These are phyloP conservation scores for Actenoides hombroni DNA, from an alignment of 2,113 vertebrate genomes.

Conservation along the genomic window DNA sequence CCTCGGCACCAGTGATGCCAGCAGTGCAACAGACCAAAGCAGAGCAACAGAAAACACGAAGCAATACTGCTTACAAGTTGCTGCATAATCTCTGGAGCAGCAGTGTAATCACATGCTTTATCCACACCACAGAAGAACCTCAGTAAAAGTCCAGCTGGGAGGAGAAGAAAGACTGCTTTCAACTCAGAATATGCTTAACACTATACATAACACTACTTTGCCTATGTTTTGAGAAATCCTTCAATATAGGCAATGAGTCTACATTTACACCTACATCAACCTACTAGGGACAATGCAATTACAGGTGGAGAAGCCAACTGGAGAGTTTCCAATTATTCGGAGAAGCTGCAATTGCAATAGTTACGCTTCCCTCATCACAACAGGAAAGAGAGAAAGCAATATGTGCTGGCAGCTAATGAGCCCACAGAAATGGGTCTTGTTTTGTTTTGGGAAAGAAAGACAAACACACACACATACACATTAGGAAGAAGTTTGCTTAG, in stretches of 20 bases:
- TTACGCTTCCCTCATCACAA: not conserved
- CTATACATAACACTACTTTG: not conserved
- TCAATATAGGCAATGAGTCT: not conserved
- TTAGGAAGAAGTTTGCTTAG: not conserved
- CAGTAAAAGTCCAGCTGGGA: not conserved
- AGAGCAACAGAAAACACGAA: not conserved
- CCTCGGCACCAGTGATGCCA: rapidly evolving
- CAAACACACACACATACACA: not conserved
- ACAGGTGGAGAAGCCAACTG: not conserved
- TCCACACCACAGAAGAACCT: not conserved
- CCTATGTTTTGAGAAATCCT: conserved; percentile 1
- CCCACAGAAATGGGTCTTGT: not conserved
- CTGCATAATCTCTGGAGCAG: not conserved
- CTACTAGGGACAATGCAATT: not conserved
- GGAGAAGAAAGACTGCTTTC: not conserved
- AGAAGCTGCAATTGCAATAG: not conserved
- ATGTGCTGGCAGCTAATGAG: conserved; percentile 11
- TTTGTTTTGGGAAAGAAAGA: not conserved
- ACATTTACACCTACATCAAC: not conserved
- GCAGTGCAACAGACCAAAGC: rapidly evolving
- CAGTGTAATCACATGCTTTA: not conserved
- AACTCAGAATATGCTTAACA: not conserved
- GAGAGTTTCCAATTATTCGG: conserved; percentile 35
- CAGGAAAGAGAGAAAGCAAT: conserved; percentile 3
- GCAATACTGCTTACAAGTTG: rapidly evolving